These are phyloP conservation scores for Pterocles gutturalis DNA, from an alignment of 2,113 vertebrate genomes.

Conservation along the genomic window DNA sequence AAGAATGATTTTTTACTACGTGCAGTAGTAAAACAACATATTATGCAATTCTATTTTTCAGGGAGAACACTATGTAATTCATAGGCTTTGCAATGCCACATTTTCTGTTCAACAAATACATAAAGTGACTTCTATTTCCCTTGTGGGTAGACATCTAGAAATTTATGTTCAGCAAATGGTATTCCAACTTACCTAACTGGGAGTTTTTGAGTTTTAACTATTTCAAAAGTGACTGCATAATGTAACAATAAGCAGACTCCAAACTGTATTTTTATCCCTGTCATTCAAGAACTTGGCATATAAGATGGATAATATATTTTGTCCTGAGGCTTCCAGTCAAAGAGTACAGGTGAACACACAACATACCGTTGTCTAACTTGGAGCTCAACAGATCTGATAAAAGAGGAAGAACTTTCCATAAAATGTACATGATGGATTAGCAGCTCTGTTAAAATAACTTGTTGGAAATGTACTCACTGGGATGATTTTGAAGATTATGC, in stretches of 20 bases:
- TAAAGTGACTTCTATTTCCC: slow-evolving; percentile 43
- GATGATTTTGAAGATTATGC: slow-evolving; percentile 17
- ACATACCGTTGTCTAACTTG: neutral
- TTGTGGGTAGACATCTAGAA: slow-evolving; percentile 51
- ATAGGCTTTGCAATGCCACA: slow-evolving; percentile 59
- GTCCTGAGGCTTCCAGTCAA: neutral
- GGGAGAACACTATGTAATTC: slow-evolving; percentile 78
- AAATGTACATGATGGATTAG: neutral
- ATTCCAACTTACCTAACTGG: slow-evolving; percentile 16
- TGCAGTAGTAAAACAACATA: slow-evolving; percentile 80
- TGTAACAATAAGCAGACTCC: neutral
- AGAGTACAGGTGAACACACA: neutral
- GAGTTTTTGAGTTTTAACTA: neutral
- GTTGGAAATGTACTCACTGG: neutral
- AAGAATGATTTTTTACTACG: slow-evolving; percentile 78
- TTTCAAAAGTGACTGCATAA: neutral
- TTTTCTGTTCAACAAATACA: slow-evolving; percentile 59
- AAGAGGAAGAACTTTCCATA: neutral
- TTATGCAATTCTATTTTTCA: slow-evolving; percentile 79
- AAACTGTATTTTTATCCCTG: neutral
- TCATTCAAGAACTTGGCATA: neutral
- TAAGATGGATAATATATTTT: neutral
- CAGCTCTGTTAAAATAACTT: neutral
- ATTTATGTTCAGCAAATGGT: slow-evolving; percentile 18
- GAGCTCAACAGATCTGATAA: neutral